Evolutionary conservation across 2,888 invertebrate genomes (phyloP).

Genomic region (Loripinus fragilis): DNA sequence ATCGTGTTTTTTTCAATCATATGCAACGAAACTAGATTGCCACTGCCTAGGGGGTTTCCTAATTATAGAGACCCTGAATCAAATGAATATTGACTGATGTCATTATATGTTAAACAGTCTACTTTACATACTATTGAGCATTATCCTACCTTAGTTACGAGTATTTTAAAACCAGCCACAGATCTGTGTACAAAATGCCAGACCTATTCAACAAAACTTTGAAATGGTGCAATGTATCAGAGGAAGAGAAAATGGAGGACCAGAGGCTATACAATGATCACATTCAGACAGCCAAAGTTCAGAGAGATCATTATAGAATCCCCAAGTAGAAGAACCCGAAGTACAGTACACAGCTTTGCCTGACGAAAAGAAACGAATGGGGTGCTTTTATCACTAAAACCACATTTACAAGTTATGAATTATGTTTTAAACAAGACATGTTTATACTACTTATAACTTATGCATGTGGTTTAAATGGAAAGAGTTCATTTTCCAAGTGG

Average conservation of each 20-base stretch:
- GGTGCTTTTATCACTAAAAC: too few species aligned
- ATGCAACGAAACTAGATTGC: not conserved
- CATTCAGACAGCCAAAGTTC: not conserved
- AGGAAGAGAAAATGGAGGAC: not conserved
- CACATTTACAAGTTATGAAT: too few species aligned
- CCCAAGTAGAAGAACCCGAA: not conserved
- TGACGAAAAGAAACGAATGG: not conserved
- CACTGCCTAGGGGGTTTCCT: not conserved
- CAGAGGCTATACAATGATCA: not conserved
- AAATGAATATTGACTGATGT: not conserved
- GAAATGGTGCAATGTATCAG: not conserved
- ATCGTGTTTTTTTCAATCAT: not conserved
- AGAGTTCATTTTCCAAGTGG: too few species aligned
- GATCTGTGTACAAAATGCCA: not conserved
- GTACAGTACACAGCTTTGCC: not conserved
- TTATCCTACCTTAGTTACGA: not conserved
- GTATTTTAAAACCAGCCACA: not conserved
- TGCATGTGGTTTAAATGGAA: too few species aligned
- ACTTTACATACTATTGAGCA: not conserved
- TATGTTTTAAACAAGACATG: too few species aligned
- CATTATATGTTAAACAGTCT: not conserved
- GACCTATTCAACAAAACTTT: not conserved
- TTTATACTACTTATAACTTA: too few species aligned
- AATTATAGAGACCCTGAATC: not conserved
- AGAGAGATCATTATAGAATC: slow-evolving; percentile 1